Evolutionary conservation across 2,797 vertebrate genomes (phyloP).

Genomic region (Darevskia mixta): DNA sequence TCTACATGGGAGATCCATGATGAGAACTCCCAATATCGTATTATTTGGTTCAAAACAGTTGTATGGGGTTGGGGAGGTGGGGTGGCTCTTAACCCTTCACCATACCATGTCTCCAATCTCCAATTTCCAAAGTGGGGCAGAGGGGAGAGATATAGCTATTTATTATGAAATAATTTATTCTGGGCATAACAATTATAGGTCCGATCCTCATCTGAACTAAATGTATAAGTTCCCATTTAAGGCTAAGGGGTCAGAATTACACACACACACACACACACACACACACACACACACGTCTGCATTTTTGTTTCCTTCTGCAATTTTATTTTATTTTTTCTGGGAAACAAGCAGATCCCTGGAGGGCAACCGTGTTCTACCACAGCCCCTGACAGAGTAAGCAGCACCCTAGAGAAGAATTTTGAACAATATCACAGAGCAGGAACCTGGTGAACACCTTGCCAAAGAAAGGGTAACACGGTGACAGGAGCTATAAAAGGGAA

Average conservation of each 20-base stretch:
- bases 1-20: no score
- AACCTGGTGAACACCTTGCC: conserved; percentile 28
- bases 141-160: not conserved
- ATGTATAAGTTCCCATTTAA: not conserved
- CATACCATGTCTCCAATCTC: not conserved
- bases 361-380: conserved; percentile 54
- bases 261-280: not conserved
- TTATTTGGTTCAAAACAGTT: not conserved
- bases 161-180: not conserved
- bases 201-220: conserved; percentile 1
- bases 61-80: not conserved
- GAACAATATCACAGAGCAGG: conserved; percentile 26
- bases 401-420: conserved; percentile 25
- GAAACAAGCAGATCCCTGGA: conserved; percentile 35
- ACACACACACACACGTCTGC: no score
- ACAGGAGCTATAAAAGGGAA: conserved; percentile 20
- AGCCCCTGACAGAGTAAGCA: not conserved
- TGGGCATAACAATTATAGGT: not conserved
- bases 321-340: conserved; percentile 37
- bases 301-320: not conserved
- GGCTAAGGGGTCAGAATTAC: not conserved
- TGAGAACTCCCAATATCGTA: not conserved
- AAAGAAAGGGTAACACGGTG: conserved; percentile 42
- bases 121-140: not conserved
- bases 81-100: not conserved